phyloP scores from a whole-genome alignment of 2,113 vertebrate species.

The Tauraco erythrolophus region DNA sequence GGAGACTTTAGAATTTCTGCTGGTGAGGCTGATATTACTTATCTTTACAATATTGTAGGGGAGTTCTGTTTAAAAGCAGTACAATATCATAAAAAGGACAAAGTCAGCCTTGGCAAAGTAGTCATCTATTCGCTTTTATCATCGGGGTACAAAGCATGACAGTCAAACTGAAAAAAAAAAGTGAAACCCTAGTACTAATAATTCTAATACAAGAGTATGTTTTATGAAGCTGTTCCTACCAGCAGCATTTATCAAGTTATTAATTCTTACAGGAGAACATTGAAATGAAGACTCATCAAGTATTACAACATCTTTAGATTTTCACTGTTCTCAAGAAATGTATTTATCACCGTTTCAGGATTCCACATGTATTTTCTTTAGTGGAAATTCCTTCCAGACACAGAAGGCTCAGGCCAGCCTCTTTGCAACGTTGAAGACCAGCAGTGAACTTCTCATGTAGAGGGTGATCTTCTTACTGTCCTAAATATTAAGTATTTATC shows the following conservation, averaged over 20 bases:
- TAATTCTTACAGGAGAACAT: neutral
- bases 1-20: neutral
- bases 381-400: neutral
- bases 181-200: neutral
- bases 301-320: neutral
- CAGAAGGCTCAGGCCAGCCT: neutral
- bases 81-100: neutral
- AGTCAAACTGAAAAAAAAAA: neutral
- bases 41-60: neutral
- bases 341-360: neutral
- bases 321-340: neutral
- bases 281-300: neutral
- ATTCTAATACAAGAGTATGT: neutral
- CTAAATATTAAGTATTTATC: neutral
- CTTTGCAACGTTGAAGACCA: neutral
- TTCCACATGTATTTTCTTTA: neutral
- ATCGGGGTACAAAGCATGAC: neutral
- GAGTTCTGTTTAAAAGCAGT: neutral
- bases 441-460: neutral
- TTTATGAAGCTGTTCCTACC: neutral
- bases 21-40: neutral
- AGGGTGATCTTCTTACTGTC: neutral
- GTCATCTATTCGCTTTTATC: neutral
- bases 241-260: neutral
- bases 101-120: neutral